phyloP scores from a whole-genome alignment of 1,140 invertebrate species.

The Eurytemora carolleeae region DNA sequence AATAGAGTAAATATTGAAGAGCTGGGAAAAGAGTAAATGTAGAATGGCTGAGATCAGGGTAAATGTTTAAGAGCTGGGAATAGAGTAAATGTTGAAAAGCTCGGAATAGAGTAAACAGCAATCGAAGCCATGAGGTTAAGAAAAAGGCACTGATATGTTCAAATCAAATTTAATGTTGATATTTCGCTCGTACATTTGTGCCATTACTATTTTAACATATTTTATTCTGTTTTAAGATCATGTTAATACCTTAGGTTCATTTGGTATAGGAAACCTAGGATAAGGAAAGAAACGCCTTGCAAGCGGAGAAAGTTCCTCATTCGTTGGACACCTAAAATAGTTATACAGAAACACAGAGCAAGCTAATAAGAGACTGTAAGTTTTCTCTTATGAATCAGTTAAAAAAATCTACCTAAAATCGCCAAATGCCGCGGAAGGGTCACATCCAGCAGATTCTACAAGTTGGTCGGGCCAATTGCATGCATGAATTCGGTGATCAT shows the following conservation, averaged over 20 bases:
- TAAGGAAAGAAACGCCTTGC: constrained; percentile 71
- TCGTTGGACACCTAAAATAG: constrained; percentile 40
- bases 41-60: too few relatives aligned
- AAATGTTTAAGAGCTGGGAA: constrained; percentile 46
- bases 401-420: not conserved
- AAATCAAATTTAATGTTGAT: too few relatives aligned
- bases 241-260: constrained; percentile 44
- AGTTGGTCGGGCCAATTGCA: constrained; percentile 86
- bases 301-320: constrained; percentile 49
- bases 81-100: too few relatives aligned
- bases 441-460: constrained; percentile 12
- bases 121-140: too few relatives aligned
- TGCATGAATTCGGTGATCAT: constrained; percentile 61
- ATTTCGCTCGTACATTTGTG: too few relatives aligned
- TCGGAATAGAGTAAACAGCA: too few relatives aligned
- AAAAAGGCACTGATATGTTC: too few relatives aligned
- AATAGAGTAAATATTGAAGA: too few relatives aligned
- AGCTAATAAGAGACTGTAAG: not conserved
- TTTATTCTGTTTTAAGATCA: too few relatives aligned
- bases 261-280: constrained; percentile 57
- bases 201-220: too few relatives aligned
- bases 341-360: not conserved
- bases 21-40: too few relatives aligned
- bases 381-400: too few relatives aligned
- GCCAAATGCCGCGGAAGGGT: not conserved